Base-by-base conservation (phyloP, 2,797 vertebrate species). In the Pseudocheirus occidentalis region DNA sequence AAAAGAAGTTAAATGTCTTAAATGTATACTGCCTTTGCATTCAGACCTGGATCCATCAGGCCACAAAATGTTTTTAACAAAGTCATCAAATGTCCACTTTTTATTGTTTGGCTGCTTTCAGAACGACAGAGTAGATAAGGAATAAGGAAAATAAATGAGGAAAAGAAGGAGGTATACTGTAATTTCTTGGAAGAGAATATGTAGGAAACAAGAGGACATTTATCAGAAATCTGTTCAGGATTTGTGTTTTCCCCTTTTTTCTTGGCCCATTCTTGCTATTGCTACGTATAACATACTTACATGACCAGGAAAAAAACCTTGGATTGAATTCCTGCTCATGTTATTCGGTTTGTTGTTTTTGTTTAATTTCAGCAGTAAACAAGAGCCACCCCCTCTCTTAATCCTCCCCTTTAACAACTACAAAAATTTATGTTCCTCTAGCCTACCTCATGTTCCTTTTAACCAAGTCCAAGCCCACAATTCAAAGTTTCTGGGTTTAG, bases 311-410 rank as follows among this genome's bases (percentile, higher is more conserved):
- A 96, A 94, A 52, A 34, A 97, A 34, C 57, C 95, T 34, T 34
- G 9, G 94, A 92, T 92, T 95, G 57, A 91, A 29, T 93, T 95
- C 89, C 57, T 59, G 57, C 87, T 96, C 95, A 95, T 97, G 27
- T 28, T 90, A 55, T n/a, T n/a, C n/a, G n/a, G n/a, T n/a, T n/a
- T n/a, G n/a, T n/a, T n/a, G n/a, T n/a, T n/a, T n/a, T n/a, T n/a
- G n/a, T n/a, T n/a, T n/a, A n/a, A n/a, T 46, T 95, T 40, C 55
- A 95, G 46, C 52, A 92, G 11, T 92, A 62, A 91, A 54, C 73
- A 96, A 90, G 81, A 57, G 55, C 29, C 54, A 91, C 14, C 55
- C 11, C 55, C 40, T 91, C n/a, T 91, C 58, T 6, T 1, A 46
- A 27, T 27, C 21, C n/a, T 6, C 16, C 58, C 58, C 58, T 29